Evolutionary conservation across 2,888 invertebrate genomes (phyloP).

Genomic region (Nebria brevicollis): DNA sequence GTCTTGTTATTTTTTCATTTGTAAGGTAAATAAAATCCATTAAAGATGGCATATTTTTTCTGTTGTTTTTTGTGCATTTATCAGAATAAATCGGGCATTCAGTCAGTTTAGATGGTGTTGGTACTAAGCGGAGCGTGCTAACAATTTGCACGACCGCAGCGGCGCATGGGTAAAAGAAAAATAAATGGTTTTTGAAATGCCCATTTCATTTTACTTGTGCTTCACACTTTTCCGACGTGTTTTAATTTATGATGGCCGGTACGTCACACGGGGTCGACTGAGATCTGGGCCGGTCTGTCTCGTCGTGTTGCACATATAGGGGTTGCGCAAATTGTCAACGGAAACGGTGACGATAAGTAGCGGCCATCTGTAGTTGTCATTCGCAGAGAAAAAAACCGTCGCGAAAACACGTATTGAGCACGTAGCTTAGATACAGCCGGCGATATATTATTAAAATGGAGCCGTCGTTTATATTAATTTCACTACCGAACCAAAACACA

Average conservation of each 20-base stretch:
- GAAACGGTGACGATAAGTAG: conserved; percentile 44
- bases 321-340: conserved; percentile 39
- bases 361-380: conserved; percentile 46
- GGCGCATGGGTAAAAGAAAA: conserved; percentile 14
- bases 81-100: conserved; percentile 8
- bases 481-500: conserved; percentile 23
- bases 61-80: neutral
- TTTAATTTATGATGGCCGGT: conserved; percentile 41
- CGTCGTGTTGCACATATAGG: conserved; percentile 35
- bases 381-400: conserved; percentile 40
- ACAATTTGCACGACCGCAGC: neutral
- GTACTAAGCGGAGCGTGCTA: neutral
- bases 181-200: conserved; percentile 45
- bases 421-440: conserved; percentile 44
- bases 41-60: neutral
- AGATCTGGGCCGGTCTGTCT: neutral
- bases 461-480: conserved; percentile 44
- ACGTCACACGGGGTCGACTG: conserved; percentile 23
- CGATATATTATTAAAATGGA: conserved; percentile 46
- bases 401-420: conserved; percentile 47
- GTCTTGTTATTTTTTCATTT: neutral
- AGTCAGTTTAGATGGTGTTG: neutral
- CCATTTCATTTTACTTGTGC: conserved; percentile 45
- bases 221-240: conserved; percentile 45
- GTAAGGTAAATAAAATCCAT: neutral